Evolutionary conservation across 2,113 vertebrate species (phyloP).

Genomic region (Bombycilla garrulus): DNA sequence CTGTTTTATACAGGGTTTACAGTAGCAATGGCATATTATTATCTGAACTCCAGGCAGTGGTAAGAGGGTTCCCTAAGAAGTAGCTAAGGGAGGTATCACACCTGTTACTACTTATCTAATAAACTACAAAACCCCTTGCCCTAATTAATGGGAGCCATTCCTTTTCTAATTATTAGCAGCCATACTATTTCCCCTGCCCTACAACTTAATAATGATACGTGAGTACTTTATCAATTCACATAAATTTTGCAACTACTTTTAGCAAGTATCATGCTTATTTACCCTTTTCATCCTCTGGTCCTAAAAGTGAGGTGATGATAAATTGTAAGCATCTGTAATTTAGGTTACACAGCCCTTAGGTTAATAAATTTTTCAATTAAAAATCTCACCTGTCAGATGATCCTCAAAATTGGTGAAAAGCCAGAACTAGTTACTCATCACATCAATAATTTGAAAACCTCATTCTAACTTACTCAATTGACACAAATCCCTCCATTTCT

Average conservation of each 20-base stretch:
- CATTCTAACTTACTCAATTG: background rate
- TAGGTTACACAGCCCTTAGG: background rate
- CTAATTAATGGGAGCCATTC: background rate
- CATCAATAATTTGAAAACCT: background rate
- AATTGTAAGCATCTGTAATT: background rate
- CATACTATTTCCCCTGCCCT: background rate
- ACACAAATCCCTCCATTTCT: background rate
- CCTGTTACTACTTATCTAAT: background rate
- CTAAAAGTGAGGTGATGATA: background rate
- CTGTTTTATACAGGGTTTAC: background rate
- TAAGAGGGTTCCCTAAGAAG: background rate
- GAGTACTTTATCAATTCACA: background rate
- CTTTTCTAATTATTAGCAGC: background rate
- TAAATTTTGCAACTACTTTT: background rate
- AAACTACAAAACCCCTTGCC: background rate
- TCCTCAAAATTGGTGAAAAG: background rate
- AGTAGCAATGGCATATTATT: background rate
- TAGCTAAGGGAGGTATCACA: background rate
- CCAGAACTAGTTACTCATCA: background rate
- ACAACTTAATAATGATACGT: background rate
- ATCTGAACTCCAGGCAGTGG: background rate
- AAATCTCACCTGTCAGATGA: background rate
- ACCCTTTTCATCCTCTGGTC: background rate
- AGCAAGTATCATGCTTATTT: background rate
- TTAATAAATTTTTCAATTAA: background rate